phyloP scores from a whole-genome alignment of 2,888 invertebrate species.

The Heliconius sara region DNA sequence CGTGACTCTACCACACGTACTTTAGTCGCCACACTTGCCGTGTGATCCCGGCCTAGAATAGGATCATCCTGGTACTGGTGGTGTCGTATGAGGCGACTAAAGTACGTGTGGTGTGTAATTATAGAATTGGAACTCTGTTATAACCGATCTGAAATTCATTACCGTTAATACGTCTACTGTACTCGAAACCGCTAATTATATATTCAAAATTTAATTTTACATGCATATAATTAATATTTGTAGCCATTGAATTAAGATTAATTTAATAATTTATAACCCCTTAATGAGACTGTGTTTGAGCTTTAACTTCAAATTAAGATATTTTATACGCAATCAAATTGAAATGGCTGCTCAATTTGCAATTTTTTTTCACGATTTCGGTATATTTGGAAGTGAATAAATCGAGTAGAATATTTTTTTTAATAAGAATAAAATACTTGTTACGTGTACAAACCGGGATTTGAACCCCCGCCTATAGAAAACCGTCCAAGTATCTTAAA shows the following conservation, averaged over 20 bases:
- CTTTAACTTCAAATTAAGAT: slow-evolving; percentile 11
- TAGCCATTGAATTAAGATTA: slow-evolving; percentile 5
- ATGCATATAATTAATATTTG: neutral
- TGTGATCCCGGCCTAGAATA: too few relatives aligned
- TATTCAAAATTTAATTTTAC: slow-evolving; percentile 6
- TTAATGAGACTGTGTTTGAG: slow-evolving; percentile 13
- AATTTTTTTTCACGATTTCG: neutral
- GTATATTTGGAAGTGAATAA: too few relatives aligned
- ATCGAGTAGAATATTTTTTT: too few relatives aligned
- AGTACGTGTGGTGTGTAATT: too few relatives aligned
- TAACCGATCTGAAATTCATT: neutral
- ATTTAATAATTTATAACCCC: slow-evolving; percentile 13
- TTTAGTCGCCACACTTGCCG: too few relatives aligned
- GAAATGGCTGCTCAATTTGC: neutral
- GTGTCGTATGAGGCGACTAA: too few relatives aligned
- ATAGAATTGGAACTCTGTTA: neutral
- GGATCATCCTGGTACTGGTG: too few relatives aligned
- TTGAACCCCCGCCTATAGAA: too few relatives aligned
- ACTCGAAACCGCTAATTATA: neutral
- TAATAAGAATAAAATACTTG: too few relatives aligned
- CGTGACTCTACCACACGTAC: too few relatives aligned
- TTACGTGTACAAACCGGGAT: too few relatives aligned
- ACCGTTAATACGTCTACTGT: neutral
- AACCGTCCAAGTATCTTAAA: too few relatives aligned
- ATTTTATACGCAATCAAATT: slow-evolving; percentile 2